phyloP scores from a whole-genome alignment of 2,113 vertebrate species.

The Embiotoca jacksoni region DNA sequence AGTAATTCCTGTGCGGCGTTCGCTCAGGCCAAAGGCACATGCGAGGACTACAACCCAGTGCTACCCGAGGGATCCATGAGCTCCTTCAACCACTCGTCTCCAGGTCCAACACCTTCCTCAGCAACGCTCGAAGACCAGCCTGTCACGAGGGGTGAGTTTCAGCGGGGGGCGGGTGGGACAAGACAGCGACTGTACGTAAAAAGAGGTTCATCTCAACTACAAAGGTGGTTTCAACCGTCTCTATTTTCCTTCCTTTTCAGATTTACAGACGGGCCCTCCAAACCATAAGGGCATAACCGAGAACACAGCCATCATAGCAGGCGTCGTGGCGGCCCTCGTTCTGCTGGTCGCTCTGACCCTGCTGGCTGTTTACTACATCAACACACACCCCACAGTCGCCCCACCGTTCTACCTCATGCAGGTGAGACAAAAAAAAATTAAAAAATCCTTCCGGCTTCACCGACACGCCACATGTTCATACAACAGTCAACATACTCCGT shows the following conservation, averaged over 20 bases:
- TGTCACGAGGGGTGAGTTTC: slow-evolving; percentile 87
- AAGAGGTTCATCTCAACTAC: not conserved
- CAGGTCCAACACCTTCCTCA: slow-evolving; percentile 77
- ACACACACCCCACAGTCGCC: slow-evolving; percentile 88
- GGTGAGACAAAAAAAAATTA: slow-evolving; percentile 77
- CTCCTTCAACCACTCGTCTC: slow-evolving; percentile 65
- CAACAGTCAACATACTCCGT: no score
- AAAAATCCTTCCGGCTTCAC: no score
- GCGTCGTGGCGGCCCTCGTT: slow-evolving; percentile 88
- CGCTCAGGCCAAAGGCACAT: slow-evolving; percentile 84
- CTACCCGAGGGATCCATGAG: slow-evolving; percentile 71
- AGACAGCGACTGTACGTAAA: not conserved
- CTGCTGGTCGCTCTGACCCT: slow-evolving; percentile 88
- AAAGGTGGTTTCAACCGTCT: not conserved
- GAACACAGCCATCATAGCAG: slow-evolving; percentile 90
- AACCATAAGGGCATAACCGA: slow-evolving; percentile 73
- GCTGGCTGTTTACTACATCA: slow-evolving; percentile 91
- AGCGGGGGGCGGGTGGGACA: not conserved
- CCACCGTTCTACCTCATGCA: slow-evolving; percentile 94
- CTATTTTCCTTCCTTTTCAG: slow-evolving; percentile 44
- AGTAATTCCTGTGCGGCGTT: slow-evolving; percentile 23
- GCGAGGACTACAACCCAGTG: slow-evolving; percentile 86
- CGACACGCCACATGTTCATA: not conserved
- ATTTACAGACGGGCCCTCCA: slow-evolving; percentile 69
- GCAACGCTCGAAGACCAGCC: slow-evolving; percentile 76